Conservation (phyloP, 1,140 invertebrate species). For the Hesperophylax magnus region DNA sequence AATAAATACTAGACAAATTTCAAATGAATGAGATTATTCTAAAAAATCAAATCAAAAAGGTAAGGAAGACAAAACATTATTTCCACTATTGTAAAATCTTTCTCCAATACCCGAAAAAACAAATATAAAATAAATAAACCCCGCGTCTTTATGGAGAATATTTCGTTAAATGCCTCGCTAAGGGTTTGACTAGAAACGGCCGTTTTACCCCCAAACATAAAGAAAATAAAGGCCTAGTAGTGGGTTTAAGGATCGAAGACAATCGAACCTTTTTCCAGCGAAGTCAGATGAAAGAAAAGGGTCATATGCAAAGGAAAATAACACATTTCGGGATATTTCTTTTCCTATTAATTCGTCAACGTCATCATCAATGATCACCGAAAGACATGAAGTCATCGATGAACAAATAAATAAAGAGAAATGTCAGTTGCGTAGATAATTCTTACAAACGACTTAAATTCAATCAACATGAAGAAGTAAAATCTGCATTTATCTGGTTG, state of each 20-base stretch:
- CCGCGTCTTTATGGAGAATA: slow-evolving; percentile 2
- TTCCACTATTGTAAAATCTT: background rate
- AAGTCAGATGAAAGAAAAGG: background rate
- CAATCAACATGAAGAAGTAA: too few species aligned
- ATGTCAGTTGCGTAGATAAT: too few species aligned
- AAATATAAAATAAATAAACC: slow-evolving; percentile 23
- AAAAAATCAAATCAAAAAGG: too few species aligned
- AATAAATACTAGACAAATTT: too few species aligned
- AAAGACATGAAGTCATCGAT: background rate
- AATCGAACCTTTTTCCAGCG: background rate
- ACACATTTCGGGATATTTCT: background rate
- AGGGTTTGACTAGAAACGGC: slow-evolving; percentile 9
- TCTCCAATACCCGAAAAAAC: slow-evolving; percentile 1
- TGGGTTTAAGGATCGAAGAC: background rate
- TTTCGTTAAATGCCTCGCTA: background rate
- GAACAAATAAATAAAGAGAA: background rate
- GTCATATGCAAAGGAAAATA: background rate
- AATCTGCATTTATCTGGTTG: too few species aligned
- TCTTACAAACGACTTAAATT: too few species aligned
- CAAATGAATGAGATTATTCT: too few species aligned
- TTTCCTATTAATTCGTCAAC: too few species aligned
- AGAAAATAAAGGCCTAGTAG: slow-evolving; percentile 15
- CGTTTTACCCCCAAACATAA: slow-evolving; percentile 3
- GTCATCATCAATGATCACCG: too few species aligned
- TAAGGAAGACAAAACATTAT: background rate